These are phyloP conservation scores for Noturus placidus DNA, from an alignment of 2,113 vertebrate species.

Conservation along the genomic window DNA sequence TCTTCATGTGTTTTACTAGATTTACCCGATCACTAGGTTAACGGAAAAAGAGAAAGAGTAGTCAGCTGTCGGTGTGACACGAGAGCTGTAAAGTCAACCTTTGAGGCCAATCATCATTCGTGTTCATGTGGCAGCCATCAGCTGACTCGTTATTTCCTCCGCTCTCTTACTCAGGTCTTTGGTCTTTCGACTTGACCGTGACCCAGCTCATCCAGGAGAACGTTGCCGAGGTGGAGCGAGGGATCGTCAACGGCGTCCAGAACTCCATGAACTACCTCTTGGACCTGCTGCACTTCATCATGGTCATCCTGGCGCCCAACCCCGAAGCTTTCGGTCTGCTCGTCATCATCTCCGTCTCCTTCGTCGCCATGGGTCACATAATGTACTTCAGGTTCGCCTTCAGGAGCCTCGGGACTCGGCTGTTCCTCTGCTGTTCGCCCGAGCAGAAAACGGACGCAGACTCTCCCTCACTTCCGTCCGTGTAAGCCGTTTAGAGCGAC, in stretches of 20 bases:
- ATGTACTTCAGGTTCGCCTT: constrained; percentile 97
- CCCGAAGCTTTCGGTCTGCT: constrained; percentile 94
- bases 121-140: constrained; percentile 41
- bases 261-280: constrained; percentile 99
- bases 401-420: constrained; percentile 80
- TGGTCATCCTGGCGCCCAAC: constrained; percentile 97
- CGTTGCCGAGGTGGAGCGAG: constrained; percentile 92
- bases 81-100: constrained; percentile 63
- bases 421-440: constrained; percentile 82
- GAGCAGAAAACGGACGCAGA: constrained; percentile 70
- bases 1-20: too few species aligned
- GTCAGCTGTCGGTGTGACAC: neutral
- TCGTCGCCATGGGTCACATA: constrained; percentile 91
- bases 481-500: constrained; percentile 63
- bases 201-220: constrained; percentile 98
- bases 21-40: too few species aligned
- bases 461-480: constrained; percentile 64
- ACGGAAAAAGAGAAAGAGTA: neutral
- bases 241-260: constrained; percentile 96
- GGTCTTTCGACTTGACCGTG: constrained; percentile 98
- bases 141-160: constrained; percentile 21
- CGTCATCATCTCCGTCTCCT: constrained; percentile 95
- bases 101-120: constrained; percentile 54
- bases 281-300: constrained; percentile 97
- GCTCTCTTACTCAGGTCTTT: constrained; percentile 81